phyloP scores from a whole-genome alignment of 2,797 vertebrate genomes.

The Argya squamiceps region DNA sequence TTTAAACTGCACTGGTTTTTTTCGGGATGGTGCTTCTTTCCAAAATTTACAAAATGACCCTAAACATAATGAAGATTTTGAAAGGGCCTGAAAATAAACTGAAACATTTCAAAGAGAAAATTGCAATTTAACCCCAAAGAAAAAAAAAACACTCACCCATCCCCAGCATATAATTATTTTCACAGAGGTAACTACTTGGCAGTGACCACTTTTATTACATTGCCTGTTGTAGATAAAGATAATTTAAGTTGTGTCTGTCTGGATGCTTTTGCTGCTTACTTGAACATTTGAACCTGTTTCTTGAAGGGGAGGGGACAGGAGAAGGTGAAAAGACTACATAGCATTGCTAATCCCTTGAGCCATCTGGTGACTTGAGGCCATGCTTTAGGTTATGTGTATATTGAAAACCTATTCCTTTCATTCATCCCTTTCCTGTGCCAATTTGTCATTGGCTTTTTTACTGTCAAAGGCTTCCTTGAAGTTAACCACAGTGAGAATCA shows the following conservation, averaged over 20 bases:
- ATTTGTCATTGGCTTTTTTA: conserved; percentile 40
- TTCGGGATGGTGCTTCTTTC: background rate
- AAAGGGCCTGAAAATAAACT: background rate
- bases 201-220: background rate
- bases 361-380: conserved; percentile 59
- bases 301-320: background rate
- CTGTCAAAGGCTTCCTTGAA: conserved; percentile 9
- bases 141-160: background rate
- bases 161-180: background rate
- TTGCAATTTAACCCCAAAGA: background rate
- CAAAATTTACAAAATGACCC: background rate
- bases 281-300: conserved; percentile 55
- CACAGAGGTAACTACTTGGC: background rate
- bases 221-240: background rate
- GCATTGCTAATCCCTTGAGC: conserved; percentile 59
- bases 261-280: background rate
- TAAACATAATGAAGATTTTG: background rate
- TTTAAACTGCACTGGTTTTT: background rate
- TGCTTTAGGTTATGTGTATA: conserved; percentile 23
- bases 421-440: background rate
- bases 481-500: background rate
- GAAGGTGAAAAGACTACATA: conserved; percentile 47
- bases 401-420: conserved; percentile 59
- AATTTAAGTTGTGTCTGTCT: background rate
- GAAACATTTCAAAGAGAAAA: background rate